Percentiles rank a stretch among this genome's conserved stretches.
These are phyloP conservation scores for Rissa tridactyla DNA, from an alignment of 2,113 vertebrate species.

Conservation along the genomic window DNA sequence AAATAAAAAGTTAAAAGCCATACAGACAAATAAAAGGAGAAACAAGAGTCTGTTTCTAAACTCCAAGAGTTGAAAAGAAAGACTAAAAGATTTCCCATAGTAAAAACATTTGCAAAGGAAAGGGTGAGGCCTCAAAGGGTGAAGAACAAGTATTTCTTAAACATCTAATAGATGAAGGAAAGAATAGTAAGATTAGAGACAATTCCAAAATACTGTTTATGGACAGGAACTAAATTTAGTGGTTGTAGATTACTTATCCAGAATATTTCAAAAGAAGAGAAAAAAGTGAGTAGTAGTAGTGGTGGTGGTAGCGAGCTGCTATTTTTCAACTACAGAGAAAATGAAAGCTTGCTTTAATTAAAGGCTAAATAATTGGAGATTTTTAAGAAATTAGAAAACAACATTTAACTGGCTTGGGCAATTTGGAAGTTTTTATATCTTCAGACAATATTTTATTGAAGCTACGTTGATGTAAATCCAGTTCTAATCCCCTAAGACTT, in stretches of 20 bases:
- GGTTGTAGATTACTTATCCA: background rate
- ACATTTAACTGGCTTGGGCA: background rate
- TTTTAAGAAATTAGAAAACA: background rate
- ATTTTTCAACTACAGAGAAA: background rate
- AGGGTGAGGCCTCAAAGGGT: background rate
- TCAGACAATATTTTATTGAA: background rate
- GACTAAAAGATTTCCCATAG: background rate
- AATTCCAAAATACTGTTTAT: background rate
- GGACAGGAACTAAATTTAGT: background rate
- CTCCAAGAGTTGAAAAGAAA: background rate
- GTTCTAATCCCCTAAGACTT: background rate
- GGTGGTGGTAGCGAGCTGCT: background rate
- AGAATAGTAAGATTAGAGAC: background rate
- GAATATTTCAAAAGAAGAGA: background rate
- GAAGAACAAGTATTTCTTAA: background rate
- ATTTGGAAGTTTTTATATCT: background rate
- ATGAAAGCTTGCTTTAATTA: background rate
- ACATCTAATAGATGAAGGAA: background rate
- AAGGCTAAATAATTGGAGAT: background rate
- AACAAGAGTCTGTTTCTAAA: background rate
- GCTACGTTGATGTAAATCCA: background rate
- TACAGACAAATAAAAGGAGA: background rate
- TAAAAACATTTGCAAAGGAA: background rate
- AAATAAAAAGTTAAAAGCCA: background rate
- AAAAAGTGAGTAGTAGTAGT: background rate